Evolutionary conservation across 2,888 invertebrate species (phyloP), one percentile per base, ranked within the genome.

Genomic region (Thereva nobilitata): DNA sequence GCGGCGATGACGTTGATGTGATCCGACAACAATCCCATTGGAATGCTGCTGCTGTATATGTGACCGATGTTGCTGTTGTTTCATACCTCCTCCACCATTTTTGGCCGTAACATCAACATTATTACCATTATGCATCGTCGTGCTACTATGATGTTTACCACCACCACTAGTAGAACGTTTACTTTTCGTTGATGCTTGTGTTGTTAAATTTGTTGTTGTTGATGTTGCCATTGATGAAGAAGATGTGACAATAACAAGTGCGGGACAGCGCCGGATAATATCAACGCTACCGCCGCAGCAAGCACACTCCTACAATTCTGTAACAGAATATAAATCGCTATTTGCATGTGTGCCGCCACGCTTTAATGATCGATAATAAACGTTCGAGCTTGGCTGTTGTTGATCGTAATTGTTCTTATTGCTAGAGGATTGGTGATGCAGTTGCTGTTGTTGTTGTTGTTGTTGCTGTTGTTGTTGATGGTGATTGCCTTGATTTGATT

Each of bases 241-340:
- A 67, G 71, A 69, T 67, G 73, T 59, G 71, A 73, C 67, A 72
- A 69, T 67, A 72, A 73, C 71, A 75, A 75, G 70, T 74, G 74
- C 66, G 71, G 67, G 68, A 63, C 67, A 70, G 71, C 78, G 78
- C 68, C 79, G 78, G 74, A 77, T 76, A 71, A 79, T 75, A 79
- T 80, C 79, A 74, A 80, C 80, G 71, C 80, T 80, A 73, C 79
- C 81, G 74, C 81, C 80, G 78, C 80, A 81, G 79, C 81, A 80
- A 77, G 80, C 80, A 78, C 80, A 80, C 75, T 80, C 81, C 81
- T 86, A 87, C 82, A 87, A 83, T 77, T 86, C 89, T 66, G 92
- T 89, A 72, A 92, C 90, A 57, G 90, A 91, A 77, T 90, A 91
- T 71, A 91, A 78, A 77, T 88, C 86, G 65, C 84, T 82, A 69